These are phyloP conservation scores for Latrodectus elegans DNA, from an alignment of 2,888 invertebrate species.

Conservation along the genomic window DNA sequence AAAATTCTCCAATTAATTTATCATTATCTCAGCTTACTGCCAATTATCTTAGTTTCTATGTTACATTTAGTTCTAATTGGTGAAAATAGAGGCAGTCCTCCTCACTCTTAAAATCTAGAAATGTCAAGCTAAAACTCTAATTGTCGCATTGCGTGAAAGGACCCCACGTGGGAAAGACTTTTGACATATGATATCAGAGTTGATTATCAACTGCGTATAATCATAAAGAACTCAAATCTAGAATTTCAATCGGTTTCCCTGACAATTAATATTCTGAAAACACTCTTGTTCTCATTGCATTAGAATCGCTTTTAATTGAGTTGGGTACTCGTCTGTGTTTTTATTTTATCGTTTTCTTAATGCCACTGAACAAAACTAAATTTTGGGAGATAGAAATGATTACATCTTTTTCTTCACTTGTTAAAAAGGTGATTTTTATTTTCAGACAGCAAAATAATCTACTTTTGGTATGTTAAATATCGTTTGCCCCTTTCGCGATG, in stretches of 20 bases:
- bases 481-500: too few relatives aligned
- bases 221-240: background rate
- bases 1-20: background rate
- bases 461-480: too few relatives aligned
- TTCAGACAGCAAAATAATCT: too few relatives aligned
- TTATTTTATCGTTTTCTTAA: background rate
- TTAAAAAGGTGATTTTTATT: too few relatives aligned
- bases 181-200: background rate
- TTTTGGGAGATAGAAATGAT: too few relatives aligned
- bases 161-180: slow-evolving; percentile 1
- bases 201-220: background rate
- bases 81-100: background rate
- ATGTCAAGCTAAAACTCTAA: slow-evolving; percentile 5
- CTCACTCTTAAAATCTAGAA: background rate
- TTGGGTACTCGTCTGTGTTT: background rate
- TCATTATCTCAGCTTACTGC: background rate
- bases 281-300: background rate
- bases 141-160: slow-evolving; percentile 28
- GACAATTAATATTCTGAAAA: background rate
- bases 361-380: too few relatives aligned
- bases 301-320: background rate
- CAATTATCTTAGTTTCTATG: background rate
- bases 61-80: background rate
- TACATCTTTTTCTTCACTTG: too few relatives aligned
- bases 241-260: background rate